A percentile compares a stretch with the other conserved stretches of the same genome.
phyloP scores from a whole-genome alignment of 2,113 vertebrate species.

The Seriola quinqueradiata region DNA sequence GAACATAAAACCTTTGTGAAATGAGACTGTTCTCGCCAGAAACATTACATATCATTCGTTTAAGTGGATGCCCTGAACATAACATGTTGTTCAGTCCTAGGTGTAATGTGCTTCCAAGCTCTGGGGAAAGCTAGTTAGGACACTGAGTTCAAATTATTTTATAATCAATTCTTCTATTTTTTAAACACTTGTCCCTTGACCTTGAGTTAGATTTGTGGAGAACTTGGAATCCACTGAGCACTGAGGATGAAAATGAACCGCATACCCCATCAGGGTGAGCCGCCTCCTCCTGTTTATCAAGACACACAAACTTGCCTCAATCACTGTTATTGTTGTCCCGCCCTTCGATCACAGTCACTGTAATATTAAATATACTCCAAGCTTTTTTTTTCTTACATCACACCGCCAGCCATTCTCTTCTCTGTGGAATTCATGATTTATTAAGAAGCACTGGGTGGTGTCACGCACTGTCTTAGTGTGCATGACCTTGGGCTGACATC shows the following conservation, averaged over 20 bases:
- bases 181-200: not conserved
- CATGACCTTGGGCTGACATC: constrained; percentile 36
- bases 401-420: not conserved
- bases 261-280: not conserved
- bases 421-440: constrained; percentile 33
- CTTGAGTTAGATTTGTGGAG: not conserved
- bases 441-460: constrained; percentile 32
- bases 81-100: too few relatives aligned
- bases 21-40: too few relatives aligned
- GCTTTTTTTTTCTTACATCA: not conserved
- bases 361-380: not conserved
- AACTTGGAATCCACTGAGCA: not conserved
- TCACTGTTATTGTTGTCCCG: not conserved
- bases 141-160: not conserved
- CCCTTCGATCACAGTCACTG: constrained; percentile 9
- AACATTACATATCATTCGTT: too few relatives aligned
- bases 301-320: not conserved
- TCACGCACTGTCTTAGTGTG: constrained; percentile 32
- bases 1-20: too few relatives aligned
- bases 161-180: not conserved
- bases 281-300: not conserved
- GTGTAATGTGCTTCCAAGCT: not conserved
- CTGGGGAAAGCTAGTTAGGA: not conserved
- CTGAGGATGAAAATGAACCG: not conserved
- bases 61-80: too few relatives aligned